Evolutionary conservation across 1,140 invertebrate genomes (phyloP).

Genomic region (Pseudomyrmex concolor): DNA sequence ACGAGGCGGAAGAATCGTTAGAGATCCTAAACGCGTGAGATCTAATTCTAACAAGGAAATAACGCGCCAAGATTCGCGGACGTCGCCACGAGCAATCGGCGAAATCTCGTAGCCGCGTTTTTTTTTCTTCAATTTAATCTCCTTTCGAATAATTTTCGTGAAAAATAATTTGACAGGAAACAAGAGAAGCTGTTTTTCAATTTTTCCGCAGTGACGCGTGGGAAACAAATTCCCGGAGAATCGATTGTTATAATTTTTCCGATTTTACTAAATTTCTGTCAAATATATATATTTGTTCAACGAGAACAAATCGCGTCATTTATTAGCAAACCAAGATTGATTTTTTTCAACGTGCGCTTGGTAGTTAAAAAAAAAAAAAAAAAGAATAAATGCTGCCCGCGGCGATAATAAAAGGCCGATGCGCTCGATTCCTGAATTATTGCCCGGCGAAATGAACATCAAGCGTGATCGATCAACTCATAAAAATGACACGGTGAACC

Average conservation of each 20-base stretch:
- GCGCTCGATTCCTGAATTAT: conserved; percentile 24
- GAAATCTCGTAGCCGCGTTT: no score
- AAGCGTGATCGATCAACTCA: conserved; percentile 39
- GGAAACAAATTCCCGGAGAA: no score
- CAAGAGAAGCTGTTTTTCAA: no score
- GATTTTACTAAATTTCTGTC: no score
- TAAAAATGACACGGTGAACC: neutral
- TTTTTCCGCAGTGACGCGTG: no score
- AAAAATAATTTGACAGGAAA: no score
- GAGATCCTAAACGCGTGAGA: no score
- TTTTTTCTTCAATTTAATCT: no score
- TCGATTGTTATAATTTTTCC: no score
- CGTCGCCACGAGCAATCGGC: no score
- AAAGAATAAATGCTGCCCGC: conserved; percentile 39
- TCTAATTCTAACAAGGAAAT: neutral
- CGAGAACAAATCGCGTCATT: neutral
- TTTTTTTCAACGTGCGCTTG: neutral
- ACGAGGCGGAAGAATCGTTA: neutral
- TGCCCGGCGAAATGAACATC: conserved; percentile 1
- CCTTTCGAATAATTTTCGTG: no score
- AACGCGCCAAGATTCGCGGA: neutral
- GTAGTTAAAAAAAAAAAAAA: neutral
- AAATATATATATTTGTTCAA: no score
- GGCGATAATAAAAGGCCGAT: conserved; percentile 10
- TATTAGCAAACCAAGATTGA: conserved; percentile 9